phyloP scores from a whole-genome alignment of 1,140 invertebrate species.

The Orius insidiosus region DNA sequence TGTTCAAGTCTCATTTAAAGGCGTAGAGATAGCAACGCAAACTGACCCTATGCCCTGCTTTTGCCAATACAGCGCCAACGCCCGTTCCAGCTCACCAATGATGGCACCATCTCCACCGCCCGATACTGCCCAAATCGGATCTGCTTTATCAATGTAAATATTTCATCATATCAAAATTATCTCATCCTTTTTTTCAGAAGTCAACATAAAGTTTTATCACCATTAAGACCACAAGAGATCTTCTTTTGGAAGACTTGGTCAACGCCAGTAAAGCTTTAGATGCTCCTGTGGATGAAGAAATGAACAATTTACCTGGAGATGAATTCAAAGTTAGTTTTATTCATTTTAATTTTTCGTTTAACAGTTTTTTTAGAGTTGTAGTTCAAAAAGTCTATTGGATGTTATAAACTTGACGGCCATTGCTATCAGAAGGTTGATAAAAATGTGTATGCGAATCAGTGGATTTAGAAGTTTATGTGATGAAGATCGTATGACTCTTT shows the following conservation, averaged over 20 bases:
- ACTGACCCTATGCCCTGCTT: not conserved
- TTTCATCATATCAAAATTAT: not conserved
- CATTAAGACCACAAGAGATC: too few species aligned
- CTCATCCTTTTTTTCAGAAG: too few species aligned
- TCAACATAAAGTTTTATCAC: too few species aligned
- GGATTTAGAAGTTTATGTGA: slow-evolving; percentile 80
- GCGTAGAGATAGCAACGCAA: slow-evolving; percentile 25
- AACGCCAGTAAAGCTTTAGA: slow-evolving; percentile 65
- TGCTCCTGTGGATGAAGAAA: slow-evolving; percentile 61
- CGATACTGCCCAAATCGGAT: too few species aligned
- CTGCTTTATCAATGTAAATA: not conserved
- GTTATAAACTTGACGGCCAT: slow-evolving; percentile 81
- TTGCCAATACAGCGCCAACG: too few species aligned
- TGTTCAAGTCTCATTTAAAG: slow-evolving; percentile 60
- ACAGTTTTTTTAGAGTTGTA: slow-evolving; percentile 26
- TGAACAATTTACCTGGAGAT: slow-evolving; percentile 40
- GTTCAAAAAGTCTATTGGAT: slow-evolving; percentile 56
- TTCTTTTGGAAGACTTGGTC: slow-evolving; percentile 58
- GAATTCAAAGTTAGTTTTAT: slow-evolving; percentile 32
- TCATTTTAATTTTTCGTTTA: slow-evolving; percentile 4
- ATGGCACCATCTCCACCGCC: too few species aligned
- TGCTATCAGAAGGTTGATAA: slow-evolving; percentile 73
- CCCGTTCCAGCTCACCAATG: too few species aligned
- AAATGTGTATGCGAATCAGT: slow-evolving; percentile 79
- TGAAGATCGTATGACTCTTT: slow-evolving; percentile 72